Base-by-base conservation (phyloP, 1,140 invertebrate genomes). In the Nasonia vitripennis region DNA sequence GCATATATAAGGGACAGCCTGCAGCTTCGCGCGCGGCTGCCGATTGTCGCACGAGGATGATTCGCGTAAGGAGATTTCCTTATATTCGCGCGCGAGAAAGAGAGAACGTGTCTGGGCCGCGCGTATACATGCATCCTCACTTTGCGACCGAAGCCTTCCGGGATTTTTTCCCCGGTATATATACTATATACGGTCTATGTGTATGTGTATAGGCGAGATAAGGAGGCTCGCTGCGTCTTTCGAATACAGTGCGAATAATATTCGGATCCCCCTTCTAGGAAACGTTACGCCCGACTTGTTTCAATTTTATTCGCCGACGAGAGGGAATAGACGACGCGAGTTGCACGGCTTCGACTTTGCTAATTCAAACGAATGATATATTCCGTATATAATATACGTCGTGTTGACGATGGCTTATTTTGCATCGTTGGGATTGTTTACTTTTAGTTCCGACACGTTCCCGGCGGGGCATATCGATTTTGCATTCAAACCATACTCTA, bases 71-170 rank as follows among this genome's bases (percentile, higher is more conserved):
- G 83, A 77, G 77, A 45, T 74, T 86, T 79, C 17, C 86, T 84
- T 34, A 79, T 75, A 77, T 77, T 14, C 12, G 48, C 74, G 48
- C 45, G 74, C 20, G 74, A 77, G 74, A 48, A 12, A 41, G 41
- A n/a, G 2, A 51, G 20, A 48, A 77, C 74, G 41, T 77, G 20
- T 27, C 78, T 51, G 41, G 41, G 41, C 62, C 79, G 27, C 79
- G 27, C 79, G 71, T 88, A 87, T 88, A 89, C 87, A 90, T 87
- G 89, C 86, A 89, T 88, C 87, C 84, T 88, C 87, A 88, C 89
- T 90, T 90, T 89, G 78, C 81, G 82, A 37, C 37, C 81, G 74
- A 88, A 87, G 78, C 75, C 85, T 86, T 85, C 55, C 20, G 83
- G 89, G 84, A 87, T 88, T 79, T 86, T 89, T 83, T 78, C 80